A percentile compares a stretch with the other conserved stretches of the same genome.
These are phyloP conservation scores for Cyprinella venusta DNA, from an alignment of 2,797 vertebrate genomes.

Conservation along the genomic window DNA sequence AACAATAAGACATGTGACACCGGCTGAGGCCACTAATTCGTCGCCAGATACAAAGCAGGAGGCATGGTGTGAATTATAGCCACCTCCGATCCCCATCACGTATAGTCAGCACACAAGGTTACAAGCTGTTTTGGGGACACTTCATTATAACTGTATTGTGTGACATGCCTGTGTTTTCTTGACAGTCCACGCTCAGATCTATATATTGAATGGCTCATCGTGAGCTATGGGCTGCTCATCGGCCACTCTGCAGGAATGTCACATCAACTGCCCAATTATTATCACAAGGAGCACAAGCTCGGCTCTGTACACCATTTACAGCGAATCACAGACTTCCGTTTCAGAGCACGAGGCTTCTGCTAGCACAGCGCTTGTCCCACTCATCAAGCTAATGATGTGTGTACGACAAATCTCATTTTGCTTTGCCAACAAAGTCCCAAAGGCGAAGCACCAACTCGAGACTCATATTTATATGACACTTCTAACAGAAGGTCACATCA, in stretches of 20 bases:
- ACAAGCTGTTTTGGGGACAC: slow-evolving; percentile 54
- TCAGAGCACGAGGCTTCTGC: slow-evolving; percentile 3
- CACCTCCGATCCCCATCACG: slow-evolving; percentile 25
- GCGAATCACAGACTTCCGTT: not conserved
- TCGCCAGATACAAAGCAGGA: slow-evolving; percentile 53
- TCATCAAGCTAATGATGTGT: slow-evolving; percentile 59
- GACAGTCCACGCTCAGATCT: slow-evolving; percentile 50
- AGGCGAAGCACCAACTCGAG: slow-evolving; percentile 22
- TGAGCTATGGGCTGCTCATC: slow-evolving; percentile 42
- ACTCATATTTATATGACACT: slow-evolving; percentile 38
- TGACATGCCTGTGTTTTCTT: slow-evolving; percentile 50
- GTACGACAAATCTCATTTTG: slow-evolving; percentile 53
- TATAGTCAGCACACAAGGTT: slow-evolving; percentile 39
- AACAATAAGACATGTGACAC: slow-evolving; percentile 75
- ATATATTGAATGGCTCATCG: slow-evolving; percentile 55
- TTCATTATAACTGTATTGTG: slow-evolving; percentile 59
- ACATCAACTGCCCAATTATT: slow-evolving; percentile 58
- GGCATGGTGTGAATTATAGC: slow-evolving; percentile 54
- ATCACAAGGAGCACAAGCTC: not conserved
- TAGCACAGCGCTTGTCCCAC: slow-evolving; percentile 36
- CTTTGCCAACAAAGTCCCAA: slow-evolving; percentile 2
- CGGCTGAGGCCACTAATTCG: slow-evolving; percentile 72
- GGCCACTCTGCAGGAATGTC: slow-evolving; percentile 47
- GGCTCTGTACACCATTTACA: slow-evolving; percentile 20
- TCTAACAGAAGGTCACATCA: slow-evolving; percentile 33